Conservation (phyloP, 2,113 vertebrate genomes). For the Labeo rohita region DNA sequence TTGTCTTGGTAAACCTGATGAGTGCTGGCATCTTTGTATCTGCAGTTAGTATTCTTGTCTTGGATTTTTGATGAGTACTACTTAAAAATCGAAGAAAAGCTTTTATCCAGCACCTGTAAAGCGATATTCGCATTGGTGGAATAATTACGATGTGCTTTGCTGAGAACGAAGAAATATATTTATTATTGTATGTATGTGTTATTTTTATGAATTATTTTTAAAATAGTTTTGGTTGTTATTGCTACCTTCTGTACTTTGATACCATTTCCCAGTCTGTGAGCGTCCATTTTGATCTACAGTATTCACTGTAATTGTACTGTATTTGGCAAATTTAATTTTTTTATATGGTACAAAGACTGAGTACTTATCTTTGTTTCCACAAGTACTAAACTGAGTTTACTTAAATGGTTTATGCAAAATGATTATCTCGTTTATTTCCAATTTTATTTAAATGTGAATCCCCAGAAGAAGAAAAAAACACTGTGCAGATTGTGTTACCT, state of each 20-base stretch:
- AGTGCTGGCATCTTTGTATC: slow-evolving; percentile 23
- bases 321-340: neutral
- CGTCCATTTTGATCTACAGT: neutral
- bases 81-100: neutral
- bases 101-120: slow-evolving; percentile 28
- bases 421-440: neutral
- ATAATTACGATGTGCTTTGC: neutral
- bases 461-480: neutral
- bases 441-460: slow-evolving; percentile 14
- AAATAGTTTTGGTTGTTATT: slow-evolving; percentile 10
- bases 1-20: slow-evolving; percentile 12
- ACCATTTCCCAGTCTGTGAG: slow-evolving; percentile 10
- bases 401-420: slow-evolving; percentile 23
- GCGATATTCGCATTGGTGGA: slow-evolving; percentile 7
- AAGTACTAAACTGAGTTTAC: slow-evolving; percentile 15
- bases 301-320: slow-evolving; percentile 12
- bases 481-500: slow-evolving; percentile 26
- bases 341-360: slow-evolving; percentile 2
- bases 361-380: neutral
- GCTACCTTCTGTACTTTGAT: slow-evolving; percentile 8
- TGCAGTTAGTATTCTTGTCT: slow-evolving; percentile 18
- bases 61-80: neutral
- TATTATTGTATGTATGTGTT: slow-evolving; percentile 4
- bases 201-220: slow-evolving; percentile 16
- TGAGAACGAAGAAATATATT: neutral